A percentile compares a stretch with the other conserved stretches of the same genome.
Conservation (phyloP, 2,113 vertebrate species). For the Cisticola juncidis region DNA sequence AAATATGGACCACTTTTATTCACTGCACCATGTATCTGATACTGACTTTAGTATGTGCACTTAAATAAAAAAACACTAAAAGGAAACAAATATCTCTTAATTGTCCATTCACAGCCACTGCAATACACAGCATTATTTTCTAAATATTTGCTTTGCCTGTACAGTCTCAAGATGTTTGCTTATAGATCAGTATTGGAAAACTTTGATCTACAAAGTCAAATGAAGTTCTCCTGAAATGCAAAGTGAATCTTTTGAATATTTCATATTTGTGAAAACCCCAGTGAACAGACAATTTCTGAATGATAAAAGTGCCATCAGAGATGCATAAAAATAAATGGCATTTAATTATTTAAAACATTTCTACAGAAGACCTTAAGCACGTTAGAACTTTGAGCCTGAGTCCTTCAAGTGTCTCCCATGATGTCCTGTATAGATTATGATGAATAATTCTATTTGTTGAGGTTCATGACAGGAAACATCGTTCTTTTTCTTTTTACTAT, state of each 20-base stretch:
- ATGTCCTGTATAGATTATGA: background rate
- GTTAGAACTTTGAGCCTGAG: background rate
- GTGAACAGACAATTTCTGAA: background rate
- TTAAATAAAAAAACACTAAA: background rate
- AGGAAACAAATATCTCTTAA: background rate
- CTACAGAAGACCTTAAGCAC: background rate
- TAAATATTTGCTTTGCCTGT: conserved; percentile 14
- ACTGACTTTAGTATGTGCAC: background rate
- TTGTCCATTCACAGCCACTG: background rate
- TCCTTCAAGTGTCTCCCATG: background rate
- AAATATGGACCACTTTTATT: background rate
- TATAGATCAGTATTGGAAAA: background rate
- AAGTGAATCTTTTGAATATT: conserved; percentile 28
- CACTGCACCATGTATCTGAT: background rate
- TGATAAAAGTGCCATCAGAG: background rate
- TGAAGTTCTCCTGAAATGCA: background rate
- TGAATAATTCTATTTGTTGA: background rate
- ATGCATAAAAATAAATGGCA: conserved; percentile 9
- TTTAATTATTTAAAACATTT: conserved; percentile 39
- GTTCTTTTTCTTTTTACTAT: background rate
- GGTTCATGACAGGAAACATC: background rate
- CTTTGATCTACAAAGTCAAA: background rate
- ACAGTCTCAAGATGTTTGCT: conserved; percentile 17
- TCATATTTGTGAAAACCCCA: conserved; percentile 11
- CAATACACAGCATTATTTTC: background rate